Base-by-base conservation (phyloP, 2,888 invertebrate genomes). In the Orthonychiurus folsomi region DNA sequence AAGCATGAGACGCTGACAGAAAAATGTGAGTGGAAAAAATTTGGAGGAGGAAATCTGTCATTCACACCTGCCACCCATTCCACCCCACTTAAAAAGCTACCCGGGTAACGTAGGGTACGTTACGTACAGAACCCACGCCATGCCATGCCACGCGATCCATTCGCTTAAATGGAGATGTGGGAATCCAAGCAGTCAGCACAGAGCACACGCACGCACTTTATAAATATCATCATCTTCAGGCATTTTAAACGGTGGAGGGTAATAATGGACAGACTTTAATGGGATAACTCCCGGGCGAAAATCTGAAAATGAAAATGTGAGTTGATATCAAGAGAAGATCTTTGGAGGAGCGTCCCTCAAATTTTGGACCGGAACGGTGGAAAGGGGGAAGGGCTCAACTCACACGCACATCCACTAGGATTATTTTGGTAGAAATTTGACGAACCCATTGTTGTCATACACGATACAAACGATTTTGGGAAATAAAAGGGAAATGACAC, bases 11-110 rank as follows among this genome's bases (percentile, higher is more conserved):
- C 37, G 65, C 64, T 66, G 66, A 68, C 69, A 69, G 66, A 61
- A 68, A 67, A 65, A 67, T 65, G 63, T 63, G 64, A 65, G 63
- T 66, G 66, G 65, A 65, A 68, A 67, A 59, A 67, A 63, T 68
- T 66, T 66, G 65, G 63, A 67, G 68, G 68, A 71, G 37, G 37
- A 37, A 37, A 37, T 37, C 61, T 68, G 69, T 71, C 71, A 71
- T 70, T 69, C 68, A 71, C 71, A 71, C 71, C 71, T 71, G 71
- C 68, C 66, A 63, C 67, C 53, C 48, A 37, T 53, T 63, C 54
- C 37, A 37, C 15, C 9, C 9, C 37, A 37, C 37, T 37, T 37
- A 37, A 37, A 37, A 37, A 37, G 37, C 37, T 37, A 37, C 37
- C 37, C 37, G 37, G 37, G 37, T 37, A 37, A n/a, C n/a, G n/a